Conservation (phyloP, 2,797 vertebrate genomes). For the Hypotaenidia philippensis region DNA sequence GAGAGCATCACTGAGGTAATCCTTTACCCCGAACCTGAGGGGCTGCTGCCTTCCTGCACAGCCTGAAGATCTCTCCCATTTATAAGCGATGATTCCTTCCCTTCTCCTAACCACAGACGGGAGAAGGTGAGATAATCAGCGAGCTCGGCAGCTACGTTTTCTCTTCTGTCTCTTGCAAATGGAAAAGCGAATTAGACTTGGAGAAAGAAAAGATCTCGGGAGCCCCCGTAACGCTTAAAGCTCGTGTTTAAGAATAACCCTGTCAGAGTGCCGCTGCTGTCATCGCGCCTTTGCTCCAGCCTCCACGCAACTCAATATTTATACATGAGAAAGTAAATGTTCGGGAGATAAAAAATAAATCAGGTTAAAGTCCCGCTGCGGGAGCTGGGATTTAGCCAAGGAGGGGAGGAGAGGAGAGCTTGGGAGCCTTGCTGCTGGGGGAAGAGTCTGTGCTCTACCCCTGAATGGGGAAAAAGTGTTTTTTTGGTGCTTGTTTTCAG, state of each 20-base stretch:
- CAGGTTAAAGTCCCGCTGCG: background rate
- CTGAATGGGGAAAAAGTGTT: accelerated
- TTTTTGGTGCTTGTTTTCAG: background rate
- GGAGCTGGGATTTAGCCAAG: background rate
- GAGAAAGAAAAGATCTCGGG: slow-evolving; percentile 33
- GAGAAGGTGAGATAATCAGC: slow-evolving; percentile 14
- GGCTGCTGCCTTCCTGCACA: slow-evolving; percentile 28
- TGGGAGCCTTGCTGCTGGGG: background rate
- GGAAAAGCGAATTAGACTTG: slow-evolving; percentile 26
- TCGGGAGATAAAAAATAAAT: slow-evolving; percentile 58
- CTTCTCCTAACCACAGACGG: background rate
- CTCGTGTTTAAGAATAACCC: slow-evolving; percentile 69
- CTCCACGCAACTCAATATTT: slow-evolving; percentile 25
- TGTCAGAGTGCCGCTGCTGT: background rate
- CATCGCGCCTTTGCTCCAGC: background rate
- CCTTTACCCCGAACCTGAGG: background rate
- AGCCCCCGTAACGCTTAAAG: slow-evolving; percentile 23
- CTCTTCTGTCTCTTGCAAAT: slow-evolving; percentile 23
- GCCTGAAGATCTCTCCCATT: slow-evolving; percentile 8
- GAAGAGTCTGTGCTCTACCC: accelerated
- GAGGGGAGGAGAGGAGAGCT: background rate
- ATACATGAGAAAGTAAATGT: slow-evolving; percentile 33
- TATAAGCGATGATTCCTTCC: slow-evolving; percentile 54
- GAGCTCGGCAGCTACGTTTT: background rate
- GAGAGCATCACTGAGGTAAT: too few relatives aligned